Conservation (phyloP, 2,113 vertebrate species). For the Tricholaema leucomelas region DNA sequence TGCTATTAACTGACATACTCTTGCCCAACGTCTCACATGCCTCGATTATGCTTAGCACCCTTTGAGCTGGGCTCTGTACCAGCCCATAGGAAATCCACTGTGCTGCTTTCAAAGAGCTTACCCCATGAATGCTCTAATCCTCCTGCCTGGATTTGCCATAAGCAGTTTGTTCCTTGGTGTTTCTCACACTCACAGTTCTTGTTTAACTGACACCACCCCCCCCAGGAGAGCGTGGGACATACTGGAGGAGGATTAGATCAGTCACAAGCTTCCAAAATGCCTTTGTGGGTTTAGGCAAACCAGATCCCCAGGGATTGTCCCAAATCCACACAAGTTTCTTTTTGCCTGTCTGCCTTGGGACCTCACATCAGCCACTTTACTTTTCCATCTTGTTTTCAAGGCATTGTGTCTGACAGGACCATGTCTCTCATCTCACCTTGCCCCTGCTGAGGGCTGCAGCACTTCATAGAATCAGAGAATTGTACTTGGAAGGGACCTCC, state of each 20-base stretch:
- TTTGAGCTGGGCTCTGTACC: neutral
- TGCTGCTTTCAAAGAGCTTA: constrained; percentile 55
- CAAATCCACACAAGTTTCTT: constrained; percentile 1
- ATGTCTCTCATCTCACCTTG: neutral
- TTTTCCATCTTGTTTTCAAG: neutral
- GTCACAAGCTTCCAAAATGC: constrained; percentile 32
- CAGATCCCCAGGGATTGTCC: constrained; percentile 19
- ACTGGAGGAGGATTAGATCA: constrained; percentile 33
- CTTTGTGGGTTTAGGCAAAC: constrained; percentile 26
- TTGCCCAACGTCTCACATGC: constrained; percentile 57
- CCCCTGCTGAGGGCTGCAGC: neutral
- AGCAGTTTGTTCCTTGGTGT: constrained; percentile 43
- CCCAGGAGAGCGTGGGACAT: neutral
- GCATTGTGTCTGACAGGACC: neutral
- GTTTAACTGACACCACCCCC: neutral
- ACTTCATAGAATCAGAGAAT: rapidly evolving
- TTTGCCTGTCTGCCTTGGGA: neutral
- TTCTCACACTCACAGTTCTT: constrained; percentile 26
- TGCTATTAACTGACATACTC: neutral
- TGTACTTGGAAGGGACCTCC: no score
- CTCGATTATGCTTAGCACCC: neutral
- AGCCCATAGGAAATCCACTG: constrained; percentile 17
- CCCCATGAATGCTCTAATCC: constrained; percentile 39
- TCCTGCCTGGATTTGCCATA: constrained; percentile 37
- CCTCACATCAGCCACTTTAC: neutral